Percentiles rank a stretch among this genome's conserved stretches.
phyloP scores from a whole-genome alignment of 2,797 vertebrate species.

The Hydrocynus forskahlii region DNA sequence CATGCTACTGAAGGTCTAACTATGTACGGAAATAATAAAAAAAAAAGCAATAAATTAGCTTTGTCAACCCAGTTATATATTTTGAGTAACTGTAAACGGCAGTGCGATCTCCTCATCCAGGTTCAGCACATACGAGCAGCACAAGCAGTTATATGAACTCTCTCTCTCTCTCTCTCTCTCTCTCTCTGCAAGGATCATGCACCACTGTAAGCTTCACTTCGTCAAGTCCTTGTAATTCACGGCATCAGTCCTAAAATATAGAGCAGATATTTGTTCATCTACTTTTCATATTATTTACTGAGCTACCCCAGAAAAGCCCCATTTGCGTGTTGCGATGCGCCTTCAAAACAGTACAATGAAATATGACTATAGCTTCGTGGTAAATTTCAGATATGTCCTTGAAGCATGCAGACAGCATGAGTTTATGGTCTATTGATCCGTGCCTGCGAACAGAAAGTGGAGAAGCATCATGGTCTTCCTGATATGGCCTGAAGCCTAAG shows the following conservation, averaged over 20 bases:
- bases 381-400: background rate
- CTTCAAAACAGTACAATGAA: background rate
- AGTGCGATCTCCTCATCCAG: background rate
- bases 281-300: background rate
- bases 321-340: background rate
- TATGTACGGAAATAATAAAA: background rate
- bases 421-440: background rate
- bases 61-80: background rate
- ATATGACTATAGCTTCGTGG: background rate
- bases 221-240: conserved; percentile 27
- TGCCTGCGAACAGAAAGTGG: background rate
- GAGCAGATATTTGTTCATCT: background rate
- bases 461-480: background rate
- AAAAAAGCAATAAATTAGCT: background rate
- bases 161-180: background rate
- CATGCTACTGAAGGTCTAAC: background rate
- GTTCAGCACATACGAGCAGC: conserved; percentile 58
- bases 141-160: too few species aligned
- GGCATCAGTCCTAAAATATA: conserved; percentile 10
- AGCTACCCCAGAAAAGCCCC: background rate
- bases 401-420: background rate
- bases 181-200: background rate
- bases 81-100: background rate
- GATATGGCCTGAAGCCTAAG: background rate
- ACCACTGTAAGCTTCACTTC: background rate